Base-by-base conservation (phyloP, 1,140 invertebrate genomes). In the Nautilus pompilius region DNA sequence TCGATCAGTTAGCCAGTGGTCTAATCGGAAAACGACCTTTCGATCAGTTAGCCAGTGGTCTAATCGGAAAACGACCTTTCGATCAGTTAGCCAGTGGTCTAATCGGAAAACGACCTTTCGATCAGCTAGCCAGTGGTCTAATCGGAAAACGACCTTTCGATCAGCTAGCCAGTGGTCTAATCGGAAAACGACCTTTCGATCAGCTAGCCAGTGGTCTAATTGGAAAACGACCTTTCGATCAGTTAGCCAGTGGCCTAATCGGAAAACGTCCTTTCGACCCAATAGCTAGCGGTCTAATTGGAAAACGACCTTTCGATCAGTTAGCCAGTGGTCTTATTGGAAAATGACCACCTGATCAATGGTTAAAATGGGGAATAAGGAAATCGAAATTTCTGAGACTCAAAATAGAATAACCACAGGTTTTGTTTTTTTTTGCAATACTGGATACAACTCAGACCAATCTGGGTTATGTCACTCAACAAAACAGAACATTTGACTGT, bases 21-120 rank as follows among this genome's bases (percentile, higher is more conserved):
- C 58, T 65, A 17, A 55, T 65, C 15, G 68, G 68, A 26, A 68
- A 70, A 33, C 34, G 62, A 20, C 41, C 34, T 4, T 53, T 66
- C n/a, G 67, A 73, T 60, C 6, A 56, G 3, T 29, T 75, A 24
- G 73, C 73, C 32, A 71, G 64, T 46, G 70, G 73, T 8, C 58
- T 75, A n/a, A 63, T 75, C 22, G 73, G 73, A 0, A 75, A 72
- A 62, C 28, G 71, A 28, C 58, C 34, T n/a, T 60, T 72, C 45
- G 74, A 72, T 33, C 33, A 58, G 3, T 34, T 76, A 22, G 73
- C 69, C 10, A 71, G 62, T 54, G 68, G 68, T 17, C 46, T 72
- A 5, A 63, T 76, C n/a, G 73, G 71, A 20, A 75, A 75, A 63
- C 34, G 71, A 26, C 22, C 32, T 3, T 51, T 74, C 32, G 73